Evolutionary conservation across 2,113 vertebrate species (phyloP).

Genomic region (Petrocephalus microphthalmus): DNA sequence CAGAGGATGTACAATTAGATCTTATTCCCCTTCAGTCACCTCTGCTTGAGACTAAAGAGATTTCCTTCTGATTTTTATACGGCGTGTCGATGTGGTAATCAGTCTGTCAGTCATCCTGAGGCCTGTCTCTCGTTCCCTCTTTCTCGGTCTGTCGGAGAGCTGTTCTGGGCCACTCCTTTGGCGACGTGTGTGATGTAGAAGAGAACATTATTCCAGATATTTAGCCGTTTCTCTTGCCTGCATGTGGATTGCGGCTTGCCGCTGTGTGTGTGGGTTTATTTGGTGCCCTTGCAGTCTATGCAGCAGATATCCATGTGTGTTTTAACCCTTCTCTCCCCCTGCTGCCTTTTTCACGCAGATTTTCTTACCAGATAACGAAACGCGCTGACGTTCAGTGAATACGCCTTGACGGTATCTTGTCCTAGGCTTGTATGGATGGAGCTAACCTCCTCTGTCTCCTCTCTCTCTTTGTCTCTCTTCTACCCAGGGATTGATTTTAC

Average conservation of each 20-base stretch:
- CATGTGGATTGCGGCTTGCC: background rate
- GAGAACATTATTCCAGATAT: background rate
- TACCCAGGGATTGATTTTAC: conserved; percentile 61
- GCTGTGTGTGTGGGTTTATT: background rate
- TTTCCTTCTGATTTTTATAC: background rate
- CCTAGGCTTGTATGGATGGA: background rate
- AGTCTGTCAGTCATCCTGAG: background rate
- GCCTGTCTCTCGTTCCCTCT: conserved; percentile 14
- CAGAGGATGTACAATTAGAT: background rate
- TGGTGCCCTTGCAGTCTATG: background rate
- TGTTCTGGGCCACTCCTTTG: background rate
- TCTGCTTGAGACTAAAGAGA: background rate
- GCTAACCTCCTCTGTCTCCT: conserved; percentile 15
- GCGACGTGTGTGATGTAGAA: background rate
- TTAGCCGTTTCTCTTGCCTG: conserved; percentile 14
- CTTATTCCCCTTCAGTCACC: background rate
- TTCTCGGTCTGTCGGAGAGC: conserved; percentile 36
- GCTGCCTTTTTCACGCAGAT: background rate
- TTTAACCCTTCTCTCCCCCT: background rate
- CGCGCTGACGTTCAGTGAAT: background rate
- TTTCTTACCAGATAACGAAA: background rate
- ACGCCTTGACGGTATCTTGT: background rate
- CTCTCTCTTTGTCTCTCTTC: conserved; percentile 19
- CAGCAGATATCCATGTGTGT: background rate
- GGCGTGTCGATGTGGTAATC: background rate